Evolutionary conservation across 2,113 vertebrate species (phyloP).

Genomic region (Poicephalus gulielmi): DNA sequence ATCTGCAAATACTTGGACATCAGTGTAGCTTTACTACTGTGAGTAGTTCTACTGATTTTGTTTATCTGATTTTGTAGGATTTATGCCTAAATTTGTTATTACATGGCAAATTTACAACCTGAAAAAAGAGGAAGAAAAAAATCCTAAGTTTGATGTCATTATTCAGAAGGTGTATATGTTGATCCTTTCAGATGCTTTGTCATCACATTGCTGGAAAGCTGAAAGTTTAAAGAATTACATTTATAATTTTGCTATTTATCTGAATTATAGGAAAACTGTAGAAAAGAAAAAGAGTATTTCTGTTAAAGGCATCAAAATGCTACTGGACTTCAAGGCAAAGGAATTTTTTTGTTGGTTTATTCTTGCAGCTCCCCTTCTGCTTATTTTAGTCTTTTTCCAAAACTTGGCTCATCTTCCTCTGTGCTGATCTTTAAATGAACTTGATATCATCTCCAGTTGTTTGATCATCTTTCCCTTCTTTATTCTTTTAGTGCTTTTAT

Average conservation of each 20-base stretch:
- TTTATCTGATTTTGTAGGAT: neutral
- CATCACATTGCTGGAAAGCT: neutral
- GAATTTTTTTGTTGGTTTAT: conserved; percentile 12
- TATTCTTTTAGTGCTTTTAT: neutral
- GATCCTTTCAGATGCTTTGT: neutral
- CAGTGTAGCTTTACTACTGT: conserved; percentile 11
- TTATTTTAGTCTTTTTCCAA: conserved; percentile 1
- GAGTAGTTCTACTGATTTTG: neutral
- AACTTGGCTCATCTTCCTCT: neutral
- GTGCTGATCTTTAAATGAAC: neutral
- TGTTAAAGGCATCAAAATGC: neutral
- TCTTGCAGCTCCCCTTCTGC: neutral
- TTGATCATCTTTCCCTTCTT: neutral
- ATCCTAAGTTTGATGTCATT: neutral
- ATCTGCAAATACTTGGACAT: conserved; percentile 39
- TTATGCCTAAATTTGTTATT: conserved; percentile 11
- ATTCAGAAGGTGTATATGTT: neutral
- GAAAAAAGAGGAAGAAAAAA: neutral
- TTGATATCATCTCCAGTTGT: neutral
- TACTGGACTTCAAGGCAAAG: neutral
- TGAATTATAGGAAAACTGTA: neutral
- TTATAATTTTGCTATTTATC: neutral
- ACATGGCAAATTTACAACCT: neutral
- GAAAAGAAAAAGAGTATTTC: neutral
- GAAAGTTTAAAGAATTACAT: neutral